These are phyloP conservation scores for Synergus umbraculus DNA, from an alignment of 2,888 invertebrate species.

Conservation along the genomic window DNA sequence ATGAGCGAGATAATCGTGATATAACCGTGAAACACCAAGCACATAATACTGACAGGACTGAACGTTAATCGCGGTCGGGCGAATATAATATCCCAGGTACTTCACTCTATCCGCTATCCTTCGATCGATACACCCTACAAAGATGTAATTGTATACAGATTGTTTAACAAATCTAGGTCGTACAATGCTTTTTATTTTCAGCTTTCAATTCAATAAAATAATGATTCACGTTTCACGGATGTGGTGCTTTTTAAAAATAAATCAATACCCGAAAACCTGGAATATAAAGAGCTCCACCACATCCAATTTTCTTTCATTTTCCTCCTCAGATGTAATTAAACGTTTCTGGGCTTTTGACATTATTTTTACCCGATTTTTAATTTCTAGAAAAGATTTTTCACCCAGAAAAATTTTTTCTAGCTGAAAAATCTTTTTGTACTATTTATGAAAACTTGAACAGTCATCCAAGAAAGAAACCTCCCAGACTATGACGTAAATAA, in stretches of 20 bases:
- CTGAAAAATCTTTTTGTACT: too few relatives aligned
- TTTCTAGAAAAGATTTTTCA: too few relatives aligned
- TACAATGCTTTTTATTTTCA: not conserved
- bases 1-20: constrained; percentile 62
- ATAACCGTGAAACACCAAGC: constrained; percentile 61
- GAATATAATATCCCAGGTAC: constrained; percentile 46
- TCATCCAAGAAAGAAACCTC: too few relatives aligned
- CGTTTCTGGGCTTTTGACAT: too few relatives aligned
- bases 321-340: too few relatives aligned
- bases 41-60: constrained; percentile 59
- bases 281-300: not conserved
- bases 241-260: not conserved
- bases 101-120: not conserved
- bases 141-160: constrained; percentile 6
- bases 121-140: not conserved
- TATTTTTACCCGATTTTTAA: too few relatives aligned
- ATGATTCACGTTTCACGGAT: not conserved
- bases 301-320: not conserved
- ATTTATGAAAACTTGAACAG: too few relatives aligned
- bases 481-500: not conserved
- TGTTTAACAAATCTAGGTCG: not conserved
- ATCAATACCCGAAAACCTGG: not conserved
- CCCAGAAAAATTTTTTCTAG: too few relatives aligned
- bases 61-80: constrained; percentile 55
- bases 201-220: not conserved